Percentiles rank a stretch among this genome's conserved stretches.
phyloP scores from a whole-genome alignment of 2,113 vertebrate species.

The Isurus oxyrinchus region DNA sequence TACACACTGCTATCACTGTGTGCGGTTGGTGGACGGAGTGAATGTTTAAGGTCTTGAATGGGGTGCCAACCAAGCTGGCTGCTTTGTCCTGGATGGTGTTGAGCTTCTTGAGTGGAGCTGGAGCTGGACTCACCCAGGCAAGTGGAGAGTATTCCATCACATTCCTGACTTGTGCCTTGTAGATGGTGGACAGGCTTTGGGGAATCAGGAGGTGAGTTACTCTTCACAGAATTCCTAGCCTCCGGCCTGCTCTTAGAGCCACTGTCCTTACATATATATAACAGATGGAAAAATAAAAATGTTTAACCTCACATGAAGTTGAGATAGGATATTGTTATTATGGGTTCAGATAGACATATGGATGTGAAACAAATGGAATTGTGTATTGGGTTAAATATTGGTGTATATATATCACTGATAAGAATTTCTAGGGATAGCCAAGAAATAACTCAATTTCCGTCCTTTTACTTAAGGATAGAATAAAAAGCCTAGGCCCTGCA shows the following conservation, averaged over 20 bases:
- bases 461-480: background rate
- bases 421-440: background rate
- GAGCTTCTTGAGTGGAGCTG: too few relatives aligned
- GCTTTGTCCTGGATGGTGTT: background rate
- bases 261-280: background rate
- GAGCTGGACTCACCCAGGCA: too few relatives aligned
- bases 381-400: background rate
- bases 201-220: background rate
- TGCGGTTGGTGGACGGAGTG: background rate
- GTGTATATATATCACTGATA: background rate
- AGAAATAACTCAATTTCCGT: background rate
- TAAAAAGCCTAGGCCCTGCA: background rate
- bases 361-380: background rate
- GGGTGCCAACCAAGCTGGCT: too few relatives aligned
- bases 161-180: background rate
- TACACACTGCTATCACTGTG: background rate
- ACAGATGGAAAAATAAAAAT: too few relatives aligned
- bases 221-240: background rate
- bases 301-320: background rate
- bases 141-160: background rate
- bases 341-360: background rate
- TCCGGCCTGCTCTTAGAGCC: background rate
- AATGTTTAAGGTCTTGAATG: background rate
- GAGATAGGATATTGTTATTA: background rate
- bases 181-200: background rate